A percentile compares a stretch with the other conserved stretches of the same genome.
Conservation (phyloP, 2,113 vertebrate species). For the Platichthys flesus region DNA sequence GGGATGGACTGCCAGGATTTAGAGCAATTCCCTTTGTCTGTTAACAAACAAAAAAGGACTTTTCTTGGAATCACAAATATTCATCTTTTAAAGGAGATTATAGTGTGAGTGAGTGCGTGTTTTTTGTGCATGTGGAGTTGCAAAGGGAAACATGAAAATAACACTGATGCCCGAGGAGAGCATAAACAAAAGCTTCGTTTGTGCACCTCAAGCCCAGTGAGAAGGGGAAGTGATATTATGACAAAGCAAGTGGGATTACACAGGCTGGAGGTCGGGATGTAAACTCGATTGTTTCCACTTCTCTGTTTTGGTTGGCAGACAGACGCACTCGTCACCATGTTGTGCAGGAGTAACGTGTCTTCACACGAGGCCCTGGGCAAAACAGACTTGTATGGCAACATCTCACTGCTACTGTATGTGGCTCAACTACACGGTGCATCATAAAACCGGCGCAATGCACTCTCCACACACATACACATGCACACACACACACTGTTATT, state of each 20-base stretch:
- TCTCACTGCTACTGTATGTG: conserved; percentile 63
- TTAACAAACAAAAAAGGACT: conserved; percentile 41
- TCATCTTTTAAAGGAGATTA: conserved; percentile 57
- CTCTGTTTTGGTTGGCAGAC: conserved; percentile 63
- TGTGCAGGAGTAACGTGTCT: conserved; percentile 36
- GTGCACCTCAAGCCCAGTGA: conserved; percentile 12
- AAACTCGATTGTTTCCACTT: conserved; percentile 69
- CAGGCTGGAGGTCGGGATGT: conserved; percentile 38
- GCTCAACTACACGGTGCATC: neutral
- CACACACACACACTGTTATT: conserved; percentile 9
- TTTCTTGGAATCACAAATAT: conserved; percentile 49
- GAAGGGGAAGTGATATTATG: conserved; percentile 71
- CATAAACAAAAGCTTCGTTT: conserved; percentile 47
- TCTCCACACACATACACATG: neutral
- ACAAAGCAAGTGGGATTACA: conserved; percentile 55
- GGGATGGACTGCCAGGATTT: conserved; percentile 27
- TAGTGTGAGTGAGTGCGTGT: no score
- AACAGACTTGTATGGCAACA: conserved; percentile 55
- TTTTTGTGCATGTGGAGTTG: neutral
- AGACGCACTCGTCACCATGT: conserved; percentile 27
- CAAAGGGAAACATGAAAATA: neutral
- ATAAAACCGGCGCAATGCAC: conserved; percentile 21
- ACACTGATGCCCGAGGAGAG: conserved; percentile 18
- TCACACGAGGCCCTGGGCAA: conserved; percentile 45
- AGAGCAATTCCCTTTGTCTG: conserved; percentile 38